Conservation (phyloP, 2,797 vertebrate genomes). For the Hemitrygon akajei region DNA sequence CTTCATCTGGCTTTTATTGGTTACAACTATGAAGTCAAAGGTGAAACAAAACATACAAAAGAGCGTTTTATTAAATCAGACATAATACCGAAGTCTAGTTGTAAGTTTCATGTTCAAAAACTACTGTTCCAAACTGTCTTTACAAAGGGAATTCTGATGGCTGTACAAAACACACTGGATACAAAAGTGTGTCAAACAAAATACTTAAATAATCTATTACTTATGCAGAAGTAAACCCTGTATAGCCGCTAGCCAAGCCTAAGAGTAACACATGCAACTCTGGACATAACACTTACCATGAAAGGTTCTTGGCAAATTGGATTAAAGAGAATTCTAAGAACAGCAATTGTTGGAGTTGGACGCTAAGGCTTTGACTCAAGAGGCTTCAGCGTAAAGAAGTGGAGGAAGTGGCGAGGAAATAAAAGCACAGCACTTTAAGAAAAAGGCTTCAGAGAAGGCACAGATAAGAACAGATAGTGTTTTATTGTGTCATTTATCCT, state of each 20-base stretch:
- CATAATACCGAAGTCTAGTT: background rate
- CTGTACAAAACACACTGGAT: background rate
- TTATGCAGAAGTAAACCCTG: background rate
- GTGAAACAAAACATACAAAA: background rate
- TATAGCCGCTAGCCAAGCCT: background rate
- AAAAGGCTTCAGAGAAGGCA: too few relatives aligned
- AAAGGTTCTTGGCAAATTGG: too few relatives aligned
- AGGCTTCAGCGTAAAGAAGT: too few relatives aligned
- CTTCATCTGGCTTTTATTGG: background rate
- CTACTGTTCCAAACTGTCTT: background rate
- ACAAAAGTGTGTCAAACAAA: background rate
- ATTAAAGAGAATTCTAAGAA: too few relatives aligned
- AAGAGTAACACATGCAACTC: background rate
- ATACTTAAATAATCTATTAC: background rate
- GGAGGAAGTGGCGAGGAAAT: too few relatives aligned
- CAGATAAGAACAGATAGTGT: too few relatives aligned
- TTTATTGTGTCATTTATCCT: too few relatives aligned
- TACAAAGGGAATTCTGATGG: background rate
- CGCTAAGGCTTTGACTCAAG: too few relatives aligned
- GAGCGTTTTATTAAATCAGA: background rate
- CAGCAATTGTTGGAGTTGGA: too few relatives aligned
- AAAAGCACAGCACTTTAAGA: too few relatives aligned
- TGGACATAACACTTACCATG: background rate
- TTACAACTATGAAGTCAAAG: background rate
- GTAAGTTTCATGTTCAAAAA: background rate